phyloP scores from a whole-genome alignment of 2,797 vertebrate genomes.

The Cryptoprocta ferox region DNA sequence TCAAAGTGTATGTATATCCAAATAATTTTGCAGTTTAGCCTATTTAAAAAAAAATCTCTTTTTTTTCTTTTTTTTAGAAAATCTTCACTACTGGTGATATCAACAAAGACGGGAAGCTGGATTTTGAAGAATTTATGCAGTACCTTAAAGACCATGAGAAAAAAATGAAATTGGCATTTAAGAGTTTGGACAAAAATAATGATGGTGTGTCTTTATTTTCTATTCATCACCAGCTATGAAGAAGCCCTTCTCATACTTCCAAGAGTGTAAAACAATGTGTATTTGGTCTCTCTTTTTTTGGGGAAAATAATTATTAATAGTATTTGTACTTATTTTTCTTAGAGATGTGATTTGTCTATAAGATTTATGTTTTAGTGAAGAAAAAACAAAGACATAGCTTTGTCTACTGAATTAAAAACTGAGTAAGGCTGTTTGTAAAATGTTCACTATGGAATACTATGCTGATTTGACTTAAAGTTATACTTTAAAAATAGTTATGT shows the following conservation, averaged over 20 bases:
- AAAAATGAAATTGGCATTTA: slow-evolving; percentile 96
- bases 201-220: slow-evolving; percentile 89
- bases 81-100: slow-evolving; percentile 94
- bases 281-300: not conserved
- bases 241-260: not conserved
- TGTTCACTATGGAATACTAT: not conserved
- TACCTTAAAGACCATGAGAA: slow-evolving; percentile 99
- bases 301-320: not conserved
- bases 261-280: not conserved
- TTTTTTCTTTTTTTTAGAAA: slow-evolving; percentile 89
- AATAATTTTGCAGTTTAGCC: not conserved
- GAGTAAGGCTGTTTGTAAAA: not conserved
- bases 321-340: not conserved
- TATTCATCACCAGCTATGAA: not conserved
- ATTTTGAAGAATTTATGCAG: slow-evolving; percentile 95
- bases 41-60: not conserved
- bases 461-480: not conserved
- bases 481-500: not conserved
- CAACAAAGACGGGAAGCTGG: slow-evolving; percentile 92
- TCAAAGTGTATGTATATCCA: not conserved
- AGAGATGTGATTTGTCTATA: slow-evolving; percentile 43
- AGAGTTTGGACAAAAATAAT: slow-evolving; percentile 96
- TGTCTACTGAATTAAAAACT: slow-evolving; percentile 33
- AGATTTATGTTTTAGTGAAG: not conserved
- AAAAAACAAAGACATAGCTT: not conserved